These are phyloP conservation scores for Eupithecia pulchellata DNA, from an alignment of 2,888 invertebrate species.

Conservation along the genomic window DNA sequence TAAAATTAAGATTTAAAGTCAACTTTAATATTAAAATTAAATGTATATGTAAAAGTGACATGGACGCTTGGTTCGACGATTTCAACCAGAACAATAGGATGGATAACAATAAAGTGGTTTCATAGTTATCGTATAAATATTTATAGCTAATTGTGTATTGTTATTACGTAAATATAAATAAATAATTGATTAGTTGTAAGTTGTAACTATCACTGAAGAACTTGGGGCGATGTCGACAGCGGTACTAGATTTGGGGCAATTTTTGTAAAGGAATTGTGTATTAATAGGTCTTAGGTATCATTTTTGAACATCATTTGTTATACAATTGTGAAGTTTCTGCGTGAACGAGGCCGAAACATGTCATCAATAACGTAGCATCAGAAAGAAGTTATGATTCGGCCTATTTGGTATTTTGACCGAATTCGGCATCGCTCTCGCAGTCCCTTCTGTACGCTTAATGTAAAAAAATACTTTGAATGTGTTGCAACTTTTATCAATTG, in stretches of 20 bases:
- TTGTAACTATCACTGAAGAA: constrained; percentile 81
- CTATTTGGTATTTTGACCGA: constrained; percentile 13
- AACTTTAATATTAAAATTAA: constrained; percentile 79
- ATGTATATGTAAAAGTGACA: constrained; percentile 77
- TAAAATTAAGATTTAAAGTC: constrained; percentile 85
- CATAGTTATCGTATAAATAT: constrained; percentile 85
- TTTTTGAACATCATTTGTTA: constrained; percentile 59
- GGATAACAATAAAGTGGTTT: constrained; percentile 81
- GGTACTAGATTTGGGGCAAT: constrained; percentile 63
- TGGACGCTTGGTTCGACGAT: constrained; percentile 69
- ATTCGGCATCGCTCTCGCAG: constrained; percentile 40
- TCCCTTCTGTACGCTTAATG: constrained; percentile 48
- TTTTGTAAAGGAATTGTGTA: constrained; percentile 74
- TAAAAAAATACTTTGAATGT: constrained; percentile 56
- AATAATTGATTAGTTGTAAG: constrained; percentile 85
- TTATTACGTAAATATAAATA: constrained; percentile 85
- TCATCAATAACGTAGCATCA: neutral
- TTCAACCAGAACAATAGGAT: constrained; percentile 72
- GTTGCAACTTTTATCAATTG: constrained; percentile 62
- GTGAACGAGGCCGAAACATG: constrained; percentile 21
- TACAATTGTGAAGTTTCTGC: constrained; percentile 31
- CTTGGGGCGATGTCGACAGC: constrained; percentile 71
- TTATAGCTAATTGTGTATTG: constrained; percentile 86
- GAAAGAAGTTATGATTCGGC: constrained; percentile 16
- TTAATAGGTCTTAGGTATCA: constrained; percentile 65